phyloP scores from a whole-genome alignment of 2,113 vertebrate species.

The Semicossyphus pulcher region DNA sequence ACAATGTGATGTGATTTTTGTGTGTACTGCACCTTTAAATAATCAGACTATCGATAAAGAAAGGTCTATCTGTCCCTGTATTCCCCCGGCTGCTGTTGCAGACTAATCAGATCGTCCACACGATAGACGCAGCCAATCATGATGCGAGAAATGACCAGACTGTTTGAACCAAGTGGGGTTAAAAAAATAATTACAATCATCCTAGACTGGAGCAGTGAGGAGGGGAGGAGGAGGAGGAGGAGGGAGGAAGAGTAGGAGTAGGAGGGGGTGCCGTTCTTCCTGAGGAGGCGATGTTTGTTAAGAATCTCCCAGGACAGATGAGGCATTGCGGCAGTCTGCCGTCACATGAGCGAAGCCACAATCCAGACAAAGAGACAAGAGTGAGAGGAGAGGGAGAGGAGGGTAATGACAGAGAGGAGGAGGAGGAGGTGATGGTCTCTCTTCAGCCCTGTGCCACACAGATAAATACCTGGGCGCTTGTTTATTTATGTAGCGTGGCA shows the following conservation, averaged over 20 bases:
- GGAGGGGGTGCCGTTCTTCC: constrained; percentile 26
- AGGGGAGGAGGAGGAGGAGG: background rate
- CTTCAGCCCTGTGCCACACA: constrained; percentile 45
- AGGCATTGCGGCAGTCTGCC: constrained; percentile 79
- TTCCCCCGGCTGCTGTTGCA: constrained; percentile 11
- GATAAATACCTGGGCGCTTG: constrained; percentile 64
- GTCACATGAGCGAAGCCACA: constrained; percentile 73
- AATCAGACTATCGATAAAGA: constrained; percentile 55
- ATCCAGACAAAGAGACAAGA: constrained; percentile 77
- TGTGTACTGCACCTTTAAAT: constrained; percentile 69
- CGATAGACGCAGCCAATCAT: constrained; percentile 42
- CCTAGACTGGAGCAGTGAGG: constrained; percentile 39
- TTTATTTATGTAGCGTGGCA: constrained; percentile 50
- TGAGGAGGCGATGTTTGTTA: constrained; percentile 71
- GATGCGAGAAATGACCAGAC: constrained; percentile 59
- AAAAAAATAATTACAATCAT: constrained; percentile 61
- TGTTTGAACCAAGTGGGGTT: constrained; percentile 41
- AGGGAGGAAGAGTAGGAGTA: constrained; percentile 1
- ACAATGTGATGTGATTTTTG: constrained; percentile 6
- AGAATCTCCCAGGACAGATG: constrained; percentile 76
- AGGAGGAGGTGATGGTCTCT: constrained; percentile 41
- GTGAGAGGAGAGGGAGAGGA: constrained; percentile 54
- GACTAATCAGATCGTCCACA: constrained; percentile 37
- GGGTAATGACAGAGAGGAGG: constrained; percentile 44
- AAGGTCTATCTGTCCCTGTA: constrained; percentile 38